These are phyloP conservation scores for Pelodytes ibericus DNA, from an alignment of 2,797 vertebrate genomes.

Conservation along the genomic window DNA sequence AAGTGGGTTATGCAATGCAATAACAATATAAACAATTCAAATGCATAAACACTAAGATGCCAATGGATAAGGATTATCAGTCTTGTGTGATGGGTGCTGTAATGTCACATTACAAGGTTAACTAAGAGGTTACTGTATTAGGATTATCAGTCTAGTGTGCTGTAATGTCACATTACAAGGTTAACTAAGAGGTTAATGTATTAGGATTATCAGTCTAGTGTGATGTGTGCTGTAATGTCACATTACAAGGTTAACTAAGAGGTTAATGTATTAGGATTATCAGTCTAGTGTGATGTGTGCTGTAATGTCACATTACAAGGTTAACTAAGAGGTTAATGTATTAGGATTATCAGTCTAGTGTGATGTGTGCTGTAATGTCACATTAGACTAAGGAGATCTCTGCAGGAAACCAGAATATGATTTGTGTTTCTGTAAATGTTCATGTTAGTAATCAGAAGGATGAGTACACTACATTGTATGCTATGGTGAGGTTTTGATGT, in stretches of 20 bases:
- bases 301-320: no score
- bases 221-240: no score
- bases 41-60: slow-evolving; percentile 16
- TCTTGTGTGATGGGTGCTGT: no score
- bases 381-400: not conserved
- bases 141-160: slow-evolving; percentile 16
- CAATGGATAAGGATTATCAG: slow-evolving; percentile 15
- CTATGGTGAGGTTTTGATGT: not conserved
- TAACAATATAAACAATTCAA: slow-evolving; percentile 18
- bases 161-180: no score
- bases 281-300: no score
- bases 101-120: no score
- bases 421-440: slow-evolving; percentile 6
- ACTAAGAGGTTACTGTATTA: slow-evolving; percentile 18
- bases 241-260: no score
- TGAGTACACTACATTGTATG: not conserved
- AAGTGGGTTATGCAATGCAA: slow-evolving; percentile 19
- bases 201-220: slow-evolving; percentile 6
- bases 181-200: slow-evolving; percentile 31
- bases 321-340: slow-evolving; percentile 26
- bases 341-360: slow-evolving; percentile 9
- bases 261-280: slow-evolving; percentile 16
- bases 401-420: slow-evolving; percentile 2
- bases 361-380: not conserved
- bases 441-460: not conserved